These are phyloP conservation scores for Pempheris klunzingeri DNA, from an alignment of 2,797 vertebrate genomes.

Conservation along the genomic window DNA sequence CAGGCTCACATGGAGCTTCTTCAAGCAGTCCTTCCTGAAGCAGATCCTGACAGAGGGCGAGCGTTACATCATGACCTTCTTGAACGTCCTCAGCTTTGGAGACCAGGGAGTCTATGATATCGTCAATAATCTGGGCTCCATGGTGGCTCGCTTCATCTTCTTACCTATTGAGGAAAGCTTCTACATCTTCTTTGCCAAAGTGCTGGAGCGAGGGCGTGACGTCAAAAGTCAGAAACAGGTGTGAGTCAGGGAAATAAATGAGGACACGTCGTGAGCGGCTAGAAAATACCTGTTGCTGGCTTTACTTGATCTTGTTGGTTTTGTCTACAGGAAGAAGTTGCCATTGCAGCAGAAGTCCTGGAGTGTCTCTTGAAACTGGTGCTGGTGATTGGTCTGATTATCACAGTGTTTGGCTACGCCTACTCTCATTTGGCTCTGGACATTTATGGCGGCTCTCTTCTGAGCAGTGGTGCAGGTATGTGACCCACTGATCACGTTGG, in stretches of 20 bases:
- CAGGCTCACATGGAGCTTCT: conserved; percentile 96
- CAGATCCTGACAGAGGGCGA: conserved; percentile 98
- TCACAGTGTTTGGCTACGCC: conserved; percentile 93
- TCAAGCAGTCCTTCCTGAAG: conserved; percentile 98
- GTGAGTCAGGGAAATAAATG: conserved; percentile 20
- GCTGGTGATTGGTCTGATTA: conserved; percentile 92
- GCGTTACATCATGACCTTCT: conserved; percentile 98
- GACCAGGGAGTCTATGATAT: conserved; percentile 98
- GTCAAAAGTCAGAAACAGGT: conserved; percentile 91
- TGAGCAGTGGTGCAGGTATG: conserved; percentile 93
- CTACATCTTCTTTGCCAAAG: conserved; percentile 97
- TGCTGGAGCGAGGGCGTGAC: conserved; percentile 90
- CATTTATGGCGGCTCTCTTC: conserved; percentile 93
- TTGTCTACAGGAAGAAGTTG: conserved; percentile 89
- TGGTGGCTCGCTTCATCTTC: conserved; percentile 97
- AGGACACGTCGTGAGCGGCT: neutral
- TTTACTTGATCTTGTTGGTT: conserved; percentile 23
- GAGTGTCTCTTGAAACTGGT: conserved; percentile 94
- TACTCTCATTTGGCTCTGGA: conserved; percentile 95
- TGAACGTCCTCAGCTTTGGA: conserved; percentile 96
- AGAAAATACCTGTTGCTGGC: neutral
- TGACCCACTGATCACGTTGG: neutral
- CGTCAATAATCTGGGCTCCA: conserved; percentile 97
- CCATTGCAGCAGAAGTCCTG: conserved; percentile 90
- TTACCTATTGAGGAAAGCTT: conserved; percentile 97